Percentiles rank a stretch among this genome's conserved stretches.
phyloP scores from a whole-genome alignment of 2,113 vertebrate genomes.

The Hipposideros armiger region DNA sequence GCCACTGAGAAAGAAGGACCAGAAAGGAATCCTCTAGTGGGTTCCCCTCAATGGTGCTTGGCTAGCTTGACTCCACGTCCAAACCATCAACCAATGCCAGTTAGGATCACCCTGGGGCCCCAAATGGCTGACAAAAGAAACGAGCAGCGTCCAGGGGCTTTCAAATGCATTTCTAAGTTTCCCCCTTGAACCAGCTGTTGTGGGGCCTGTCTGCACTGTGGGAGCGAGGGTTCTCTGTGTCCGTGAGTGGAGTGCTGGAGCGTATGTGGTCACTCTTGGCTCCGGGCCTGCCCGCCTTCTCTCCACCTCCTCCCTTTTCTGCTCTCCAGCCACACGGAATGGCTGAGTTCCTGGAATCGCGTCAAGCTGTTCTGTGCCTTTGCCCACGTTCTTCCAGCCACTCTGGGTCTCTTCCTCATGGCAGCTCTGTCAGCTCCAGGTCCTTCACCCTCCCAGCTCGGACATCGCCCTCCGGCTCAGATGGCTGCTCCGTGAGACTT shows the following conservation, averaged over 20 bases:
- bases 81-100: background rate
- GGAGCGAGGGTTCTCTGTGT: background rate
- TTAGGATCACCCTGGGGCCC: background rate
- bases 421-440: rapidly evolving
- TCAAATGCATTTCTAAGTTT: too few relatives aligned
- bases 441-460: background rate
- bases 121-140: background rate
- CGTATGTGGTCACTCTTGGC: background rate
- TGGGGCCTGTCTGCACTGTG: rapidly evolving
- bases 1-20: background rate
- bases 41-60: background rate
- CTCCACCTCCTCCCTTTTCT: background rate
- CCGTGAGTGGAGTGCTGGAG: rapidly evolving
- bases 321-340: rapidly evolving
- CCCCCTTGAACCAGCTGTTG: background rate
- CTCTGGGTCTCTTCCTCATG: background rate
- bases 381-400: background rate
- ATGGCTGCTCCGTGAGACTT: rapidly evolving
- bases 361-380: rapidly evolving
- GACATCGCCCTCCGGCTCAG: rapidly evolving
- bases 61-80: background rate
- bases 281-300: rapidly evolving
- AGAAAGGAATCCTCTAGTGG: background rate
- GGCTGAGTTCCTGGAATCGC: background rate
- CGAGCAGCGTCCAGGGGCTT: rapidly evolving